Percentiles rank a stretch among this genome's conserved stretches.
Evolutionary conservation across 2,888 invertebrate genomes (phyloP).

Genomic region (Bellardia pandia): DNA sequence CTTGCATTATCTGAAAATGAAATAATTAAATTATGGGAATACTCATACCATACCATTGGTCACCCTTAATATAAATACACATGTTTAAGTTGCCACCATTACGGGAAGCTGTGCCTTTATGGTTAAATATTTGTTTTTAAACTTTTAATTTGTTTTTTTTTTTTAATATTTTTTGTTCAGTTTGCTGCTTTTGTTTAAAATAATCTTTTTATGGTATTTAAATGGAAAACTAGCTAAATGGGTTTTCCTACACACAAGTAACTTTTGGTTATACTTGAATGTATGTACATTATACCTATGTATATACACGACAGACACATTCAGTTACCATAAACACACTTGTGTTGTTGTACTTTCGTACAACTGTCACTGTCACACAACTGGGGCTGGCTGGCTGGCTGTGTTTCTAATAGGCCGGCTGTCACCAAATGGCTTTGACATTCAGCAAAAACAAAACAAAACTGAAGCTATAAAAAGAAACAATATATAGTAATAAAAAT

Average conservation of each 20-base stretch:
- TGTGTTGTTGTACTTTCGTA: constrained; percentile 18
- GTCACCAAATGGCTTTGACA: constrained; percentile 73
- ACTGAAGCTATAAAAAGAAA: constrained; percentile 29
- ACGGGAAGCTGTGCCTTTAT: constrained; percentile 55
- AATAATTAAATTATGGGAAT: too few species aligned
- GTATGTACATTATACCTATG: too few species aligned
- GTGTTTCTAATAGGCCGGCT: constrained; percentile 64
- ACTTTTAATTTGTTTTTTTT: not conserved
- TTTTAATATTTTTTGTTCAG: not conserved
- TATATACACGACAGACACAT: constrained; percentile 15
- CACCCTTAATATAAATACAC: constrained; percentile 16
- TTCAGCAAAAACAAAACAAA: constrained; percentile 57
- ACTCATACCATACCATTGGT: not conserved
- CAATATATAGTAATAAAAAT: not conserved
- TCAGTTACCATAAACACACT: constrained; percentile 10
- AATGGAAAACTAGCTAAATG: constrained; percentile 66
- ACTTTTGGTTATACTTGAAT: not conserved
- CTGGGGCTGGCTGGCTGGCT: constrained; percentile 9
- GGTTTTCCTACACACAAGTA: constrained; percentile 61
- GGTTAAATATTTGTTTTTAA: constrained; percentile 47
- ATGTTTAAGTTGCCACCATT: constrained; percentile 13
- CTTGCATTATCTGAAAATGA: too few species aligned
- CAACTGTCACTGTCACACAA: constrained; percentile 56
- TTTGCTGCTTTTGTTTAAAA: constrained; percentile 48
- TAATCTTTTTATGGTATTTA: constrained; percentile 62